phyloP scores from a whole-genome alignment of 2,888 invertebrate species.

The Ellobium chinense region DNA sequence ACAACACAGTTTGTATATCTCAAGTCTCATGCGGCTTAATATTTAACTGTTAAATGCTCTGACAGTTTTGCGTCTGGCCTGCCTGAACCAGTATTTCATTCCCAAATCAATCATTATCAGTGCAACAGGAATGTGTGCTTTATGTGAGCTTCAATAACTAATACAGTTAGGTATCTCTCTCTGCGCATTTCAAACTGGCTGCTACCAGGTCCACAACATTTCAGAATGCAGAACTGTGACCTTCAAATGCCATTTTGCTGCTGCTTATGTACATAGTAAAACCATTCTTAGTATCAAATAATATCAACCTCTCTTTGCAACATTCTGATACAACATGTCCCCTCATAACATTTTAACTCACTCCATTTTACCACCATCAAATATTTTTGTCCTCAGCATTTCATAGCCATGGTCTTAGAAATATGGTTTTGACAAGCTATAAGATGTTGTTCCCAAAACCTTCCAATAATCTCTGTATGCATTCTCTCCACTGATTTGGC shows the following conservation, averaged over 20 bases:
- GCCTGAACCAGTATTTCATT: constrained; percentile 20
- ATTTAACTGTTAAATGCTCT: too few species aligned
- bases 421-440: background rate
- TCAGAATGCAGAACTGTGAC: too few species aligned
- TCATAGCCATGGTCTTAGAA: background rate
- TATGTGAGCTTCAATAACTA: background rate
- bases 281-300: background rate
- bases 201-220: background rate
- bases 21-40: too few species aligned
- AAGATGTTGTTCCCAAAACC: background rate
- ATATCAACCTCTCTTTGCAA: background rate
- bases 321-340: background rate
- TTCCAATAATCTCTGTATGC: background rate
- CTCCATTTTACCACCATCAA: background rate
- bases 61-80: constrained; percentile 36
- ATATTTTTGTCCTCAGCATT: background rate
- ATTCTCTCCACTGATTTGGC: background rate
- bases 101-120: background rate
- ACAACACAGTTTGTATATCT: too few species aligned
- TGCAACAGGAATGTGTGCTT: background rate
- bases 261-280: background rate
- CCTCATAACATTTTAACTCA: background rate
- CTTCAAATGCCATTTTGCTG: background rate
- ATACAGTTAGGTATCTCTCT: background rate
- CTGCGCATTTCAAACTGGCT: background rate